Conservation (phyloP, 2,888 invertebrate genomes). For the Tortricodes alternella region DNA sequence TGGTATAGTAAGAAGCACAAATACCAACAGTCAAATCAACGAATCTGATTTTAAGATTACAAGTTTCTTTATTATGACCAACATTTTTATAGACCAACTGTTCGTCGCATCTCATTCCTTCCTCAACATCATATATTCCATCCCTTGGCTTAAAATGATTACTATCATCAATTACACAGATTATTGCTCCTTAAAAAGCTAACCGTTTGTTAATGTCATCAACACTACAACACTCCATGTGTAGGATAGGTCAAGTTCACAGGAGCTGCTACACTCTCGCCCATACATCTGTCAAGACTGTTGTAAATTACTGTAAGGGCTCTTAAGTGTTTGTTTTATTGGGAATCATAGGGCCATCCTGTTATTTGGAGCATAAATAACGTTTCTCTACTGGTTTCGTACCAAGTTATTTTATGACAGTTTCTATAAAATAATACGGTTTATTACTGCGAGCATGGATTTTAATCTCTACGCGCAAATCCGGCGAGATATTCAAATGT, state of each 20-base stretch:
- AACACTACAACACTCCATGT: conserved; percentile 24
- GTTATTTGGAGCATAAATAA: conserved; percentile 3
- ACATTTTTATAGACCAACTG: no score
- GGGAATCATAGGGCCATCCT: conserved; percentile 2
- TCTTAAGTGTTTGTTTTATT: conserved; percentile 22
- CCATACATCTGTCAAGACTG: conserved; percentile 22
- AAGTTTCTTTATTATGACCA: no score
- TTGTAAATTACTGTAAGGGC: conserved; percentile 22
- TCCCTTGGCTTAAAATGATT: conserved; percentile 5
- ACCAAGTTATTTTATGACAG: no score
- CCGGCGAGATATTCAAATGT: no score
- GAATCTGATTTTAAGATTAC: no score
- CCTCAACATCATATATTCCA: background rate
- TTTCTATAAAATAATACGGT: no score
- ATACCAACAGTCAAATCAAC: no score
- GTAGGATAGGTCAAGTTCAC: conserved; percentile 26
- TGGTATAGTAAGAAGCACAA: no score
- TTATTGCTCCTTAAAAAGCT: conserved; percentile 1
- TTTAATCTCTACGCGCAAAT: no score
- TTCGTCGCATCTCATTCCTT: no score
- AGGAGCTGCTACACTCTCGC: conserved; percentile 6
- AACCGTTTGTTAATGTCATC: conserved; percentile 14
- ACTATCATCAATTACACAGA: conserved; percentile 12
- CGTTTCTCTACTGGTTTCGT: background rate
- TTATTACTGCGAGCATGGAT: no score